phyloP scores from a whole-genome alignment of 2,113 vertebrate genomes.

The Tamias sibiricus region DNA sequence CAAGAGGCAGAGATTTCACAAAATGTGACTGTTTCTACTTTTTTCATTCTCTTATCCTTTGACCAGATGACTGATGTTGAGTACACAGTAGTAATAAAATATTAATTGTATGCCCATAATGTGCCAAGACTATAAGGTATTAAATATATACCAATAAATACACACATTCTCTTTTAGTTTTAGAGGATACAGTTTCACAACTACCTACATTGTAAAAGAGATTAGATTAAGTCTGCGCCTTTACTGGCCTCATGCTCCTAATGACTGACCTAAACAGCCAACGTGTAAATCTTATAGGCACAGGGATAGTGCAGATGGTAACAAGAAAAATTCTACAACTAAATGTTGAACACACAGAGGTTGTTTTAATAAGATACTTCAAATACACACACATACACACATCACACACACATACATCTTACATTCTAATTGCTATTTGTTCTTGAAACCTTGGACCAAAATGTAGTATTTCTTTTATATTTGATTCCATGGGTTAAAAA shows the following conservation, averaged over 20 bases:
- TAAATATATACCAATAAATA: not conserved
- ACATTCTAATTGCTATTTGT: not conserved
- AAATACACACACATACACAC: not conserved
- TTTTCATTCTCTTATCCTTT: not conserved
- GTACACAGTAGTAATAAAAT: not conserved
- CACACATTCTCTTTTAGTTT: not conserved
- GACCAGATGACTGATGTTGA: not conserved
- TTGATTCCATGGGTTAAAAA: not conserved
- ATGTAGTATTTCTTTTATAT: not conserved
- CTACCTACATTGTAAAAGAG: not conserved
- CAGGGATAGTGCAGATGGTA: not conserved
- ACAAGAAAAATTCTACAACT: not conserved
- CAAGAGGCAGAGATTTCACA: slow-evolving; percentile 14
- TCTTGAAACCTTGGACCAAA: slow-evolving; percentile 51
- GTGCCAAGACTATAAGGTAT: not conserved
- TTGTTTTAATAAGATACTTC: not conserved
- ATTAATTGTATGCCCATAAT: not conserved
- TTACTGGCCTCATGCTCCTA: not conserved
- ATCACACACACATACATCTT: not conserved
- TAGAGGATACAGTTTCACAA: not conserved
- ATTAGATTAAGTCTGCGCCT: not conserved
- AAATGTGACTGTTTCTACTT: not conserved
- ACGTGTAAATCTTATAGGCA: not conserved
- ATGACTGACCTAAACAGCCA: not conserved
- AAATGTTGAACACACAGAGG: not conserved